Evolutionary conservation across 2,888 invertebrate species (phyloP).

Genomic region (Zygogramma bicolorata): DNA sequence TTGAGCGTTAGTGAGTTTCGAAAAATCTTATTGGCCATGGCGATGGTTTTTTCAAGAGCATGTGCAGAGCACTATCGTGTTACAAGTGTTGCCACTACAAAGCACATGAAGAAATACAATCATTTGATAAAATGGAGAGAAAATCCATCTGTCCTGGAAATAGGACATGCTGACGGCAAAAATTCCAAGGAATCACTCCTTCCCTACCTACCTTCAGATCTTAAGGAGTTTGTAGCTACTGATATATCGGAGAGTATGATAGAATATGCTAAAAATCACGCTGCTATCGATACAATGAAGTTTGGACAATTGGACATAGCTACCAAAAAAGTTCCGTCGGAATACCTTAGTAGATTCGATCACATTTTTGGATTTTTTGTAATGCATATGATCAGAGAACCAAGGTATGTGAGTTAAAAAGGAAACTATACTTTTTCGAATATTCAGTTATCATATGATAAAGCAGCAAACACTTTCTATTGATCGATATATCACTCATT

Average conservation of each 20-base stretch:
- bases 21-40: too few relatives aligned
- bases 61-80: too few relatives aligned
- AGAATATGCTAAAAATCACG: slow-evolving; percentile 9
- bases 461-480: too few relatives aligned
- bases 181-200: background rate
- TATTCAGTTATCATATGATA: too few relatives aligned
- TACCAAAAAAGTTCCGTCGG: background rate
- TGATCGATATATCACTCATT: too few relatives aligned
- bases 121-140: slow-evolving; percentile 23
- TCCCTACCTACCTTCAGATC: slow-evolving; percentile 14
- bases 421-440: too few relatives aligned
- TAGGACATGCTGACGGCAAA: slow-evolving; percentile 10
- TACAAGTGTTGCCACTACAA: too few relatives aligned
- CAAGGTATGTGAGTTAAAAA: too few relatives aligned
- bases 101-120: slow-evolving; percentile 20
- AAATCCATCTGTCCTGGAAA: slow-evolving; percentile 15
- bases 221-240: slow-evolving; percentile 3
- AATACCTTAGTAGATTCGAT: slow-evolving; percentile 12
- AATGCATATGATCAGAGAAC: background rate
- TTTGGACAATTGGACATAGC: slow-evolving; percentile 7
- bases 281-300: background rate
- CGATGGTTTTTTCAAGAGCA: too few relatives aligned
- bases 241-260: slow-evolving; percentile 10
- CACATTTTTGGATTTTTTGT: slow-evolving; percentile 11
- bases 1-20: too few relatives aligned